Base-by-base conservation (phyloP, 1,140 invertebrate genomes). In the Adelges cooleyi region DNA sequence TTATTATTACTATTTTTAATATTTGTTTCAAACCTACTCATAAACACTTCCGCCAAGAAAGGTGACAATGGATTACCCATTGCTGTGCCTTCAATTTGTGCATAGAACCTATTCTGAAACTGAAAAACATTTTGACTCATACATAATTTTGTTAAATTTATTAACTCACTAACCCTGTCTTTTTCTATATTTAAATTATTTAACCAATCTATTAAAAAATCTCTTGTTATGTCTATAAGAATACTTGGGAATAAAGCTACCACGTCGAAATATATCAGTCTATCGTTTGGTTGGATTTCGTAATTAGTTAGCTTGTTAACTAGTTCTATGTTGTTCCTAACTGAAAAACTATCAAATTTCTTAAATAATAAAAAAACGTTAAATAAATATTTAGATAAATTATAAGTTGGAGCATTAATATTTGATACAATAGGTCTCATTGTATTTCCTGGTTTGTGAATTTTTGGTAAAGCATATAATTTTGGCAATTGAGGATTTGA, bases 201-300 rank as follows among this genome's bases (percentile, higher is more conserved):
- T 17, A 44, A 3, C 40, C 40, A 44, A n/a, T 44, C 40, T 44
- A 11, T 44, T 8, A 8, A 17, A 17, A 5, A 44, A n/a, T n/a
- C 40, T 4, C n/a, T 23, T 22, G 33, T 38, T 22, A 23, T 59
- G 9, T 42, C 18, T 17, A 59, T 23, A 3, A n/a, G 38, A 10
- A 59, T 40, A 22, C 38, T 59, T 11, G 36, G 54, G 18, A 59
- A 59, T 38, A 40, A 59, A 2, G 54, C 29, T 40, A 23, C 36
- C 15, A 59, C 36, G 20, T 59, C 54, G 22, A 59, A 59, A n/a
- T 5, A 38, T 42, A 59, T 38, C 17, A 59, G 13, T 8, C 13
- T 42, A 4, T 59, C 33, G 13, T 59, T 38, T 20, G n/a, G 13
- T 59, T 42, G 4, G 8, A 59, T 38, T 3, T 40, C 17, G 13